Evolutionary conservation across 1,140 invertebrate species (phyloP), one percentile per base, ranked within the genome.

Genomic region (Tetraneura akinire): DNA sequence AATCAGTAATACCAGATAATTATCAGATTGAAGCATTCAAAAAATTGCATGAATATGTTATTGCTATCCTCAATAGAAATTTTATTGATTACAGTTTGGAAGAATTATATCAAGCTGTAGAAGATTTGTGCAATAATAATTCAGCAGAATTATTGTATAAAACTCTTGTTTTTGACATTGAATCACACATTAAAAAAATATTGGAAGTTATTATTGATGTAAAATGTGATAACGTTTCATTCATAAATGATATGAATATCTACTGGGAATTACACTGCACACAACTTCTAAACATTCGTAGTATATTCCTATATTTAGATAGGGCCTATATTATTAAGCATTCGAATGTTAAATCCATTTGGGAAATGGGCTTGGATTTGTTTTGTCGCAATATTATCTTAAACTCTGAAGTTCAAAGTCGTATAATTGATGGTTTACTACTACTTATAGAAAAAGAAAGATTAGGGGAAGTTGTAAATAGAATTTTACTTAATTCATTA

Each of bases 241-340:
- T 98, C 86, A 88, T 98, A 55, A 96, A 97, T 84, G 91, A 94
- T 83, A 95, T 98, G 89, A 96, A 98, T 84, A 92, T 92, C 81
- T 97, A 96, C 86, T 98, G 97, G 97, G 90, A 93, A 82, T 91
- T 92, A 0, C 96, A 98, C 85, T 98, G 97, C 86, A 90, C 93
- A 82, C 97, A 99, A 87, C 98, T 98, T 96, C 97, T 97, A 73
- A 98, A 98, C 96, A 98, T 98, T 82, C 89, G 97, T 80, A 98
- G 96, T 87, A 98, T 99, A 86, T 99, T 99, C 87, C 88, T 98
- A 62, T 98, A 96, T 86, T 89, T 99, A 83, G 97, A 99, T 87
- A 90, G 97, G 83, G 98, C 96, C 51, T 99, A 98, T 87, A 96
- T 98, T 64, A 88, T 99, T 78, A 96, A 98, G 86, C 97, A 96